Evolutionary conservation across 2,113 vertebrate species (phyloP).

Genomic region (Suncus etruscus): DNA sequence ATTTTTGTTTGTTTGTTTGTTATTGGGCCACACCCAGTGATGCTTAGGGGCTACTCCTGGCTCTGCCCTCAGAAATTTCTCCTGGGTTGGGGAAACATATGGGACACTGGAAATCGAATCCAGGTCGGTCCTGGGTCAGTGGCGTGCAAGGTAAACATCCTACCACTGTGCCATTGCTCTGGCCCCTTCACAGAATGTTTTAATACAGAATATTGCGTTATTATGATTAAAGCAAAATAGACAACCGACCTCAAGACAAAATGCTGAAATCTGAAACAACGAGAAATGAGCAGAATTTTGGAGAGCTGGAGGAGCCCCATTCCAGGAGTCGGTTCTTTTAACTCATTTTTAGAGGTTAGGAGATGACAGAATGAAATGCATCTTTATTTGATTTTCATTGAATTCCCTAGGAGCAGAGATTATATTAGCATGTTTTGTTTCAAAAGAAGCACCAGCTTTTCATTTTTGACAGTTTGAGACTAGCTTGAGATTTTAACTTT

Average conservation of each 20-base stretch:
- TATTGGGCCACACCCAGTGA: too few species aligned
- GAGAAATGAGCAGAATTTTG: constrained; percentile 30
- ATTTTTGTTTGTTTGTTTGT: background rate
- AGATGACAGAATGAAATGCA: constrained; percentile 73
- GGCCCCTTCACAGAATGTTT: background rate
- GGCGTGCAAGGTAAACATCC: too few species aligned
- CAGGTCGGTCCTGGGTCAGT: too few species aligned
- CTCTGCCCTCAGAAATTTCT: too few species aligned
- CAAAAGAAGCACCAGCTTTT: constrained; percentile 39
- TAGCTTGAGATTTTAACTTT: too few species aligned
- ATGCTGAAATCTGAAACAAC: constrained; percentile 27
- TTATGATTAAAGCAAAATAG: background rate
- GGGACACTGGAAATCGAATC: too few species aligned
- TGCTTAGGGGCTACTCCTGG: too few species aligned
- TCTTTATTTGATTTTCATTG: constrained; percentile 49
- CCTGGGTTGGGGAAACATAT: too few species aligned
- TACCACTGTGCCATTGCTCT: too few species aligned
- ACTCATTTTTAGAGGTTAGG: constrained; percentile 63
- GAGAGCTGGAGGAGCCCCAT: background rate
- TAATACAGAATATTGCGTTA: background rate
- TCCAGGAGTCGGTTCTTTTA: constrained; percentile 39
- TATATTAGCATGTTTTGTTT: constrained; percentile 65
- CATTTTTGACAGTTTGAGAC: too few species aligned
- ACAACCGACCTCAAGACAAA: constrained; percentile 1
- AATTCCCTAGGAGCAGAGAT: background rate